These are phyloP conservation scores for Malurus melanocephalus DNA, from an alignment of 2,113 vertebrate species.

Conservation along the genomic window DNA sequence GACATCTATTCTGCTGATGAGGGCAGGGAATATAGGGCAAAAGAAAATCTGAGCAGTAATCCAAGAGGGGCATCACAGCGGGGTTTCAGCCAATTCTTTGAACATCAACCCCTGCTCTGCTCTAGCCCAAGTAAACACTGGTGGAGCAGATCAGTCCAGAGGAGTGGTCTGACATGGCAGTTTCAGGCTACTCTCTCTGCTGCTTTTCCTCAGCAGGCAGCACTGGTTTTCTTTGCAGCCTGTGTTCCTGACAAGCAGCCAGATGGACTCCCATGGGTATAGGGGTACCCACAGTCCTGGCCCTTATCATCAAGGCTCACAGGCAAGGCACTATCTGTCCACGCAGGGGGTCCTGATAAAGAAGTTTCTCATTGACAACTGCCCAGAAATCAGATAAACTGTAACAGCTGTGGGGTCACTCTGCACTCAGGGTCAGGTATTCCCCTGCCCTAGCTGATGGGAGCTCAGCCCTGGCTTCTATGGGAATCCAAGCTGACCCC, in stretches of 20 bases:
- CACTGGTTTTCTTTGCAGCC: background rate
- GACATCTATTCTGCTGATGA: fast-evolving
- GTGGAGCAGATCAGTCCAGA: background rate
- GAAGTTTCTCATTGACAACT: background rate
- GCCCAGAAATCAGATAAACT: background rate
- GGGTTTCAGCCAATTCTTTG: background rate
- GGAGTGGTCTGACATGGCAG: fast-evolving
- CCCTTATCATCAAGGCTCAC: fast-evolving
- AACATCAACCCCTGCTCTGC: background rate
- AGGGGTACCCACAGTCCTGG: fast-evolving
- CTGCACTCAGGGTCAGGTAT: background rate
- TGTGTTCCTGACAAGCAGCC: background rate
- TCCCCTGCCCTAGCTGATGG: background rate
- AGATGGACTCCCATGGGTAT: background rate
- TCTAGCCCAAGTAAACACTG: background rate
- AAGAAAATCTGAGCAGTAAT: background rate
- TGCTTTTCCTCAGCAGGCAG: background rate
- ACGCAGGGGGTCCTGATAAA: background rate
- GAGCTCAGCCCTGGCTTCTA: fast-evolving
- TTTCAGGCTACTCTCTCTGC: fast-evolving
- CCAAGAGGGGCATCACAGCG: fast-evolving
- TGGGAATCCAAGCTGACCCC: background rate
- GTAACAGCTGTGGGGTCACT: background rate
- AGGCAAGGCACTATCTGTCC: background rate
- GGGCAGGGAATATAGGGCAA: too few relatives aligned